Percentiles rank a stretch among this genome's conserved stretches.
Conservation (phyloP, 2,797 vertebrate genomes). For the Enteromius treurensis region DNA sequence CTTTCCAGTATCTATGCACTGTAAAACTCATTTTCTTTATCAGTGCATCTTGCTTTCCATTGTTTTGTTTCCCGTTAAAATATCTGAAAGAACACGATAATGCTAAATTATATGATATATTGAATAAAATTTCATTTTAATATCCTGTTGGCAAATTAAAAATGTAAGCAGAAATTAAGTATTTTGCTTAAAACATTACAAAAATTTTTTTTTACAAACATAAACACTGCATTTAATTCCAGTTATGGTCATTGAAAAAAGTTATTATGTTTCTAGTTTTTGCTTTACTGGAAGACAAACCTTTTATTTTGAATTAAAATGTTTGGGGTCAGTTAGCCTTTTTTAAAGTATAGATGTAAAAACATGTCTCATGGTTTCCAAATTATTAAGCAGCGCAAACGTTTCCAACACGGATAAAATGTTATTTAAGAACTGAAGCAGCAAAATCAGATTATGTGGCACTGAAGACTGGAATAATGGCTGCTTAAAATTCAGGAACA, state of each 20-base stretch:
- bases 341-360: background rate
- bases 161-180: background rate
- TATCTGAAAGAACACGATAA: background rate
- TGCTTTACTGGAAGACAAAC: background rate
- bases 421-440: background rate
- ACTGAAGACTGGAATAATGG: background rate
- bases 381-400: background rate
- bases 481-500: background rate
- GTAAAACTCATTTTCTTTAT: constrained; percentile 4
- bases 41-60: background rate
- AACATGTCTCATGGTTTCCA: background rate
- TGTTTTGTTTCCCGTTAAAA: background rate
- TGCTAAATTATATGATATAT: background rate
- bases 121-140: background rate
- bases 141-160: background rate
- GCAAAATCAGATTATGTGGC: background rate
- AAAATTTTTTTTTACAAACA: background rate
- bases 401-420: background rate
- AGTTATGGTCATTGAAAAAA: constrained; percentile 2
- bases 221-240: background rate
- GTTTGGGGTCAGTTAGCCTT: background rate
- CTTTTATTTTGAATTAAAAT: background rate
- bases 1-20: background rate
- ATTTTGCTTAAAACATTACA: background rate
- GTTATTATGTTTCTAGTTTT: background rate